phyloP scores from a whole-genome alignment of 2,888 invertebrate genomes.

The Agrilus mali region DNA sequence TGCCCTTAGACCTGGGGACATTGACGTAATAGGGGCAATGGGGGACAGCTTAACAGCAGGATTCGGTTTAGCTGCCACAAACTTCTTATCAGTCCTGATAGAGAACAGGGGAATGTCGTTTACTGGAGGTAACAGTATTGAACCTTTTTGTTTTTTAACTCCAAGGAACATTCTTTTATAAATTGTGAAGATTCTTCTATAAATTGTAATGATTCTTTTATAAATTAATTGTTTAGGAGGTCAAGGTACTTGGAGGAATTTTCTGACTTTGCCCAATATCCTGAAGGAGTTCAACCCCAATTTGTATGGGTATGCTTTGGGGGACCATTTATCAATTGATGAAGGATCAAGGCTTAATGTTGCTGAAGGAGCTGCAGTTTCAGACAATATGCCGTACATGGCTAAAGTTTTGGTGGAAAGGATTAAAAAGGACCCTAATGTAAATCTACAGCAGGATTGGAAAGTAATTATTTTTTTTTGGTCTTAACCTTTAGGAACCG shows the following conservation, averaged over 20 bases:
- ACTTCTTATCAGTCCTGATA: conserved; percentile 26
- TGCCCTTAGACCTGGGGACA: conserved; percentile 45
- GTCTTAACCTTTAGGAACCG: too few relatives aligned
- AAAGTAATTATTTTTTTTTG: conserved; percentile 38
- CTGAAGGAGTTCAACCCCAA: conserved; percentile 51
- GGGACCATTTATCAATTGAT: conserved; percentile 36
- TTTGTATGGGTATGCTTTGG: conserved; percentile 45
- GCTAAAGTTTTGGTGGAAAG: conserved; percentile 40
- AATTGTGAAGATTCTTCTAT: too few relatives aligned
- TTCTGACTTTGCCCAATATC: conserved; percentile 46
- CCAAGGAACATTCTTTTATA: too few relatives aligned
- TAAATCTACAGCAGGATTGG: conserved; percentile 46
- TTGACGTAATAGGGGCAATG: conserved; percentile 45
- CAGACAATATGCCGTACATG: conserved; percentile 44
- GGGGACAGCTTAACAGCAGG: conserved; percentile 51
- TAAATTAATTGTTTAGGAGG: conserved; percentile 31
- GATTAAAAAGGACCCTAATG: conserved; percentile 38
- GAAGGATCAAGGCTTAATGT: conserved; percentile 41
- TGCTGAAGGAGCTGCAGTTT: conserved; percentile 46
- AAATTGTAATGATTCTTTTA: too few relatives aligned
- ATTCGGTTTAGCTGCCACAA: conserved; percentile 38
- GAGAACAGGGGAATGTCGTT: conserved; percentile 22
- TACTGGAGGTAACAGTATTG: conserved; percentile 13
- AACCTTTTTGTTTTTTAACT: too few relatives aligned
- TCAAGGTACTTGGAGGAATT: conserved; percentile 39